Evolutionary conservation across 2,888 invertebrate species (phyloP).

Genomic region (Hydroisotoma schaefferi): DNA sequence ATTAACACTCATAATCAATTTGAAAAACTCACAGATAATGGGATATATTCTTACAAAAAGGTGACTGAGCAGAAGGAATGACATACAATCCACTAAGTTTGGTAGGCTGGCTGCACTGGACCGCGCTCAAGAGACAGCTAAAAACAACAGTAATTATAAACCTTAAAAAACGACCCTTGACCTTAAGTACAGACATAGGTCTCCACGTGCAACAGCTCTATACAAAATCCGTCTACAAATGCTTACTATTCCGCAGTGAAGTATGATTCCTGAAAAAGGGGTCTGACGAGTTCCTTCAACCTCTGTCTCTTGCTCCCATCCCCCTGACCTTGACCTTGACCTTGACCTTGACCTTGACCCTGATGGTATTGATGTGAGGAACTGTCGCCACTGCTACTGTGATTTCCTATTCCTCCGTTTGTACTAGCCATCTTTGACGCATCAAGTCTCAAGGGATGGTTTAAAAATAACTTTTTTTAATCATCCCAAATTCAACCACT

Average conservation of each 20-base stretch:
- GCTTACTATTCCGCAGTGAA: constrained; percentile 15
- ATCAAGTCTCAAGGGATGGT: background rate
- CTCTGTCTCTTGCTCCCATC: background rate
- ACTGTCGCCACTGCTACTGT: background rate
- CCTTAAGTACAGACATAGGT: no score
- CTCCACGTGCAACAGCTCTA: no score
- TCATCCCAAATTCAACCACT: no score
- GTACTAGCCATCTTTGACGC: background rate
- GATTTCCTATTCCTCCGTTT: background rate
- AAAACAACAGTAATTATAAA: background rate
- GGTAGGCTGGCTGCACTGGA: constrained; percentile 5
- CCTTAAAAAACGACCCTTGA: no score
- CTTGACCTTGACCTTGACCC: background rate
- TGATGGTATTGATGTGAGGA: background rate
- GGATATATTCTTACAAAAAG: constrained; percentile 77
- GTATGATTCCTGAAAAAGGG: constrained; percentile 14
- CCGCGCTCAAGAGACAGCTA: constrained; percentile 7
- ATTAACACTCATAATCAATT: background rate
- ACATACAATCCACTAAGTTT: constrained; percentile 71
- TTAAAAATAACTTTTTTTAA: no score
- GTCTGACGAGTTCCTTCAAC: constrained; percentile 11
- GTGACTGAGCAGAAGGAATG: constrained; percentile 81
- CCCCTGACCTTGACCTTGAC: background rate
- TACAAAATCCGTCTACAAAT: background rate
- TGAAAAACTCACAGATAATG: background rate